These are phyloP conservation scores for Euglossa dilemma DNA, from an alignment of 1,140 invertebrate genomes.

Conservation along the genomic window DNA sequence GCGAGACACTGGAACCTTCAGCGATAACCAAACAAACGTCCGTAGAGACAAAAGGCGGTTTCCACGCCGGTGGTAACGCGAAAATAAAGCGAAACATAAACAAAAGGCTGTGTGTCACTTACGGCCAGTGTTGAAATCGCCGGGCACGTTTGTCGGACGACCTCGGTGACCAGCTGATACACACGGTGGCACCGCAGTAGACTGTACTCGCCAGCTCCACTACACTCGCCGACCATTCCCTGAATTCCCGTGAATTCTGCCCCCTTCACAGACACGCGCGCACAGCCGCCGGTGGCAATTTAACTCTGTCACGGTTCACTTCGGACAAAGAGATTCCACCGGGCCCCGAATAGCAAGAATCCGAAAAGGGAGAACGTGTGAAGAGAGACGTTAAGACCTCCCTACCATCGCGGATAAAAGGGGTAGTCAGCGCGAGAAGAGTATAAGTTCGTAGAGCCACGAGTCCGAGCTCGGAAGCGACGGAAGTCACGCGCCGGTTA, in stretches of 20 bases:
- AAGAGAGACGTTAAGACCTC: neutral
- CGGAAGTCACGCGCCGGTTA: constrained; percentile 17
- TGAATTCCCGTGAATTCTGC: constrained; percentile 41
- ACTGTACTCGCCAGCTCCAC: constrained; percentile 13
- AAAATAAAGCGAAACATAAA: too few species aligned
- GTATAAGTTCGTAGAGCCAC: neutral
- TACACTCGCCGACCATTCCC: constrained; percentile 32
- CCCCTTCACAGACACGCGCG: constrained; percentile 6
- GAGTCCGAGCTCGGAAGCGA: neutral
- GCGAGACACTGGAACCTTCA: too few species aligned
- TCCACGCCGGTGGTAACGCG: neutral
- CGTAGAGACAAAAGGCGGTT: neutral
- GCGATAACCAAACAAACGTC: neutral
- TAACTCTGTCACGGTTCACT: constrained; percentile 49
- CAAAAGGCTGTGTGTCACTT: constrained; percentile 24
- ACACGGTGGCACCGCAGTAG: constrained; percentile 15
- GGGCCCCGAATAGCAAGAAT: neutral
- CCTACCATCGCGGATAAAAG: neutral
- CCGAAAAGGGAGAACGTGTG: neutral
- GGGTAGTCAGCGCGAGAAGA: too few species aligned
- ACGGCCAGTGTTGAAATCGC: constrained; percentile 2
- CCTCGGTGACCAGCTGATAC: constrained; percentile 36
- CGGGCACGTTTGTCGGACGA: constrained; percentile 1
- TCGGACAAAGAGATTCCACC: constrained; percentile 43
- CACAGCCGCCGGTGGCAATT: constrained; percentile 25